A percentile compares a stretch with the other conserved stretches of the same genome.
Conservation (phyloP, 2,888 invertebrate genomes). For the Erebia ligea region DNA sequence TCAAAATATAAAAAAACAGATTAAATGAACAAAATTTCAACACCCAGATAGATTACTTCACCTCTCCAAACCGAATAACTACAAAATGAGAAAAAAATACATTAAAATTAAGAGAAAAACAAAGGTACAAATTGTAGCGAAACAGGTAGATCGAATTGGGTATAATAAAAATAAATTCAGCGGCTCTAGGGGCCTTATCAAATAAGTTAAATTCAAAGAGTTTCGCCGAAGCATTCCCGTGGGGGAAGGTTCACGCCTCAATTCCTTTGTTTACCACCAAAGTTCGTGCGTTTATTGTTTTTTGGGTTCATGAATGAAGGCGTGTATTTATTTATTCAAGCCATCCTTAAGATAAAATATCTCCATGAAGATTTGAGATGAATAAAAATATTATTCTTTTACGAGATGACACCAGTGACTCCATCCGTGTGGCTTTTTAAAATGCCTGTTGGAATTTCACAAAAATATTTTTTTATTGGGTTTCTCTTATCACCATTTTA, state of each 20-base stretch:
- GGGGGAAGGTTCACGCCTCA: constrained; percentile 45
- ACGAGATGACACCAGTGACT: too few relatives aligned
- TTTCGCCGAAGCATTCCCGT: constrained; percentile 51
- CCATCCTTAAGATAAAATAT: not conserved
- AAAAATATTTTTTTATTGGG: too few relatives aligned
- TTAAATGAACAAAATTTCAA: too few relatives aligned
- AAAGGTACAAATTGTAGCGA: constrained; percentile 13
- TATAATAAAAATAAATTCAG: constrained; percentile 47
- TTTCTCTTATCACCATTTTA: too few relatives aligned
- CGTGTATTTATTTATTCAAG: not conserved
- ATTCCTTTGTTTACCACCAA: constrained; percentile 32
- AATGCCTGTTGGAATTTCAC: too few relatives aligned
- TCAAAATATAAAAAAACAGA: too few relatives aligned
- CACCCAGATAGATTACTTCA: not conserved
- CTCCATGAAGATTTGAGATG: too few relatives aligned
- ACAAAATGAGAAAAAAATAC: too few relatives aligned
- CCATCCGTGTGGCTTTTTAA: too few relatives aligned
- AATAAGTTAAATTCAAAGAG: constrained; percentile 72
- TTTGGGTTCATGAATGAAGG: constrained; percentile 10
- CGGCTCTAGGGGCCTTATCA: constrained; percentile 52
- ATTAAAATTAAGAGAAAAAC: not conserved
- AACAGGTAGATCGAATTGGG: constrained; percentile 40
- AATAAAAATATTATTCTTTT: too few relatives aligned
- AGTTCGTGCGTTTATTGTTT: constrained; percentile 24
- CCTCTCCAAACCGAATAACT: not conserved